phyloP scores from a whole-genome alignment of 2,797 vertebrate species.

The Podarcis siculus region DNA sequence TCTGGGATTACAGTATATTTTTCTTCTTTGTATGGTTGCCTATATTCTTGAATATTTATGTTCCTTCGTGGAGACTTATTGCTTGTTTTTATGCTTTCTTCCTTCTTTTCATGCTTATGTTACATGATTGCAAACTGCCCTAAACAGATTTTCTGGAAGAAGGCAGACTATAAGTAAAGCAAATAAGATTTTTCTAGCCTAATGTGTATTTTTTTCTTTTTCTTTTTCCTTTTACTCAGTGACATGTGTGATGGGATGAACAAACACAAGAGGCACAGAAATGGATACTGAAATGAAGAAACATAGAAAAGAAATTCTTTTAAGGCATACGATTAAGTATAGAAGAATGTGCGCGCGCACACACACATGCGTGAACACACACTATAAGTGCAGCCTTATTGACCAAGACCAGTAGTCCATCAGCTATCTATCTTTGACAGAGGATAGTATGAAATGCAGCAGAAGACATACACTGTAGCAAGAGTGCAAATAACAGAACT shows the following conservation, averaged over 20 bases:
- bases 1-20: not conserved
- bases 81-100: not conserved
- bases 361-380: not conserved
- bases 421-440: not conserved
- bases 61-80: not conserved
- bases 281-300: not conserved
- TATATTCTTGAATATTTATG: not conserved
- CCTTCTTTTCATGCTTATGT: conserved; percentile 7
- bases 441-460: not conserved
- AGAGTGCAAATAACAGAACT: not conserved
- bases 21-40: not conserved
- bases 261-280: not conserved
- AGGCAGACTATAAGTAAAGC: not conserved
- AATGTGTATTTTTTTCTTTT: not conserved
- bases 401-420: not conserved
- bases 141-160: conserved; percentile 17
- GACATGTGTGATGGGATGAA: not conserved
- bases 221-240: not conserved
- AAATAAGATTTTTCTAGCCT: not conserved
- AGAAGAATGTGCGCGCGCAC: not conserved
- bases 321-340: not conserved
- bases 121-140: not conserved
- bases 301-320: not conserved
- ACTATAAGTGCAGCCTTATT: not conserved
- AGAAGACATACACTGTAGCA: not conserved